A percentile compares a stretch with the other conserved stretches of the same genome.
These are phyloP conservation scores for Tauraco erythrolophus DNA, from an alignment of 2,113 vertebrate species.

Conservation along the genomic window DNA sequence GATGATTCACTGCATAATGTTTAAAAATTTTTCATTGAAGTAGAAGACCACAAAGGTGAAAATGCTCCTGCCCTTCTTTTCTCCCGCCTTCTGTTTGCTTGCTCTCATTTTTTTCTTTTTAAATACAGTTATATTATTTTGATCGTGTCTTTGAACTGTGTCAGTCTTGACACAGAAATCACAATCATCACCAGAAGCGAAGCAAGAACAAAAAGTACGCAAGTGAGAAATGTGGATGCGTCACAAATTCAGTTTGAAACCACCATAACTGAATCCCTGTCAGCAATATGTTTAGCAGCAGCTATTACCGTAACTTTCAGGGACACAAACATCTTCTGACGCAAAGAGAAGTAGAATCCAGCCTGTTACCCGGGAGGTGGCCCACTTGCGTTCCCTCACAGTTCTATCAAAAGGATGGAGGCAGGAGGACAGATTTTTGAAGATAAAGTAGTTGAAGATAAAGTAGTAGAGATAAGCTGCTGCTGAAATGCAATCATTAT, in stretches of 20 bases:
- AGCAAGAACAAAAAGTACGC: conserved; percentile 50
- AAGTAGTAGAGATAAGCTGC: too few species aligned
- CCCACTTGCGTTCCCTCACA: too few species aligned
- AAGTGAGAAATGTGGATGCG: neutral
- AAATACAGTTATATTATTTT: conserved; percentile 64
- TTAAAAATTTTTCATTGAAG: neutral
- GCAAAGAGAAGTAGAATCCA: neutral
- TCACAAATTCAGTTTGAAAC: neutral
- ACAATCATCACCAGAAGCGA: conserved; percentile 80
- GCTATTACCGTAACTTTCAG: neutral
- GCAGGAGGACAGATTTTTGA: too few species aligned
- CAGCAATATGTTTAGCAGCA: neutral
- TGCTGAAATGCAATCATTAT: too few species aligned
- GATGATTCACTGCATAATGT: neutral
- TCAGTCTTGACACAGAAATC: conserved; percentile 77
- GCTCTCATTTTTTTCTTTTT: conserved; percentile 72
- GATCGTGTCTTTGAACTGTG: conserved; percentile 76
- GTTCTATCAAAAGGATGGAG: too few species aligned
- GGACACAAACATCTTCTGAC: too few species aligned
- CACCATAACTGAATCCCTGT: neutral
- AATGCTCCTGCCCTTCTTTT: conserved; percentile 70
- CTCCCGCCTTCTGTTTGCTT: conserved; percentile 34
- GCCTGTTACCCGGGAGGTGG: too few species aligned
- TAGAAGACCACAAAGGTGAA: neutral
- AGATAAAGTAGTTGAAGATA: too few species aligned